Conservation (phyloP, 2,888 invertebrate genomes). For the Entomobrya multifasciata region DNA sequence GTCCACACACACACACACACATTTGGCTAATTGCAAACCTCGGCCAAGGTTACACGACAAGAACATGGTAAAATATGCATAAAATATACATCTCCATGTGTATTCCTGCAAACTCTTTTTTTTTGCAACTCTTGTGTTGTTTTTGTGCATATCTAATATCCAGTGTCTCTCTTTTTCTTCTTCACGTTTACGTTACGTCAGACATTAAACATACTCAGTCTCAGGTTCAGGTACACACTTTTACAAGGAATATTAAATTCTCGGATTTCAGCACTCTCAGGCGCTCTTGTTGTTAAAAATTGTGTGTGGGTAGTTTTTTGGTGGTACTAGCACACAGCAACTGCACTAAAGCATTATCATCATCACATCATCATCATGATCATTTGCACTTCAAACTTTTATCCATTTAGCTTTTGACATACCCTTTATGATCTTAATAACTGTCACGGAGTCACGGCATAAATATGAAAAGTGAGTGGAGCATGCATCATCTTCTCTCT, state of each 20-base stretch:
- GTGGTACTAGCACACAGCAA: not conserved
- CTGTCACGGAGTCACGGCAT: slow-evolving; percentile 31
- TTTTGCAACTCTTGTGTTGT: too few relatives aligned
- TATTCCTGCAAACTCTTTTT: too few relatives aligned
- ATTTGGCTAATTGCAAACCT: slow-evolving; percentile 63
- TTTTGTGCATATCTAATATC: slow-evolving; percentile 22
- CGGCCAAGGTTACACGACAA: slow-evolving; percentile 47
- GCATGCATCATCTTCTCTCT: too few relatives aligned
- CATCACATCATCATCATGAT: slow-evolving; percentile 25
- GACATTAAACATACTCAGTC: slow-evolving; percentile 35
- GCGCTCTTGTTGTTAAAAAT: slow-evolving; percentile 25
- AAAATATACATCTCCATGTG: slow-evolving; percentile 1
- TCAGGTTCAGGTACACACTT: slow-evolving; percentile 61
- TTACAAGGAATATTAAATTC: slow-evolving; percentile 61
- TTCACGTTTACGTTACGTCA: slow-evolving; percentile 52
- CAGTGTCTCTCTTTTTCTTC: too few relatives aligned
- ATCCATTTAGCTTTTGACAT: slow-evolving; percentile 43
- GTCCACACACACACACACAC: too few relatives aligned
- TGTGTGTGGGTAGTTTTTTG: slow-evolving; percentile 36
- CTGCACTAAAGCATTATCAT: not conserved
- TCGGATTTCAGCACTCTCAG: slow-evolving; percentile 50
- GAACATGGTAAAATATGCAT: slow-evolving; percentile 28
- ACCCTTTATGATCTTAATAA: slow-evolving; percentile 39
- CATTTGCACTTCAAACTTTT: not conserved
- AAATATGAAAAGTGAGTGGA: slow-evolving; percentile 14